Evolutionary conservation across 2,888 invertebrate genomes (phyloP), one percentile per base, ranked within the genome.

Genomic region (Flexamia atlantica): DNA sequence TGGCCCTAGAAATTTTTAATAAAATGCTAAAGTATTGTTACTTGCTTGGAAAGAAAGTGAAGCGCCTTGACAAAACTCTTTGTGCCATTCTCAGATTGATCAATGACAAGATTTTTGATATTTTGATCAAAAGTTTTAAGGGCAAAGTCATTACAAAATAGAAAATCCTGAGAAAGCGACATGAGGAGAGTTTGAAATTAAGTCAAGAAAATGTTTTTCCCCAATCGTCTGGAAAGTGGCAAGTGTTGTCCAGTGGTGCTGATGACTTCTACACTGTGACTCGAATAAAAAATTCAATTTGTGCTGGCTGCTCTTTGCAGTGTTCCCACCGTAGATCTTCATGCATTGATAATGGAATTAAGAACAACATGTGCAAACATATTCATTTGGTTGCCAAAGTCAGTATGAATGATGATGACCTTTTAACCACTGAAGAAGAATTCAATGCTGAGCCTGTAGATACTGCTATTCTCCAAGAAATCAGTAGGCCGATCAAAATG

Each of bases 261-360:
- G 9, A 7, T 36, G 36, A 36, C 4, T 36, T 36, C 9, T 36
- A 36, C 9, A 36, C 36, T 36, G 36, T 4, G 9, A 36, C 5
- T 4, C 36, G 9, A 9, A 36, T 36, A 7, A 36, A 36, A 9
- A 9, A 4, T 36, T 36, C 36, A 36, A 9, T 36, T 36, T 36
- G 9, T 36, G 9, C 36, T 36, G 36, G 36, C 36, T 9, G 36
- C 36, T 36, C 36, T 7, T 36, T 36, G 9, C 36, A 36, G 9
- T 36, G 36, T 36, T 36, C 4, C 36, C 36, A 36, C 9, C 9
- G 36, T 4, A 36, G 9, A 9, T 36, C 36, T 36, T 30, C 20
- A 68, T n/a, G 17, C 23, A 20, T 20, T 30, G 70, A 68, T 68
- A 20, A 68, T 76, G 9, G 14, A 12, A 81, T 53, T 53, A 28